A percentile compares a stretch with the other conserved stretches of the same genome.
Evolutionary conservation across 1,140 invertebrate genomes (phyloP).

Genomic region (Epicauta chinensis): DNA sequence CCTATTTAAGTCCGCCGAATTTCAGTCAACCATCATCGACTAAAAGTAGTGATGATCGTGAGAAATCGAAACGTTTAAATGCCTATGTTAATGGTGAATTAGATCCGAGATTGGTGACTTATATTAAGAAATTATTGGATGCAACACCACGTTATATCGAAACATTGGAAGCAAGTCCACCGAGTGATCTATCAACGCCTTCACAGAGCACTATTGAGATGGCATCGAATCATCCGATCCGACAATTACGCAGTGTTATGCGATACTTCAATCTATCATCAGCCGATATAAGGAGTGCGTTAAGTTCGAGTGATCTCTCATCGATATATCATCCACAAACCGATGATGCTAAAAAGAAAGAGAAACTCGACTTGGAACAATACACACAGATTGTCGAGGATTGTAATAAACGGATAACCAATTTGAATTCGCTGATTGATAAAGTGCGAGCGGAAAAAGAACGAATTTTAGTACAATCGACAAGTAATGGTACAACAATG

Average conservation of each 20-base stretch:
- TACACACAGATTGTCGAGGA: conserved; percentile 47
- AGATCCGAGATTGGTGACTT: conserved; percentile 40
- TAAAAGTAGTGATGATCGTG: conserved; percentile 3
- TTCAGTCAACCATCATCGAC: conserved; percentile 35
- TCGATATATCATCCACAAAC: not conserved
- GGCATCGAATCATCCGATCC: conserved; percentile 29
- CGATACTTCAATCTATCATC: conserved; percentile 25
- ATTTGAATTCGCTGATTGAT: conserved; percentile 49
- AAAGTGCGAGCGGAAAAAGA: conserved; percentile 50
- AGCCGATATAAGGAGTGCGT: conserved; percentile 13
- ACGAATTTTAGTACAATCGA: conserved; percentile 29
- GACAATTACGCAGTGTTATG: conserved; percentile 21
- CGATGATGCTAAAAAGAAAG: conserved; percentile 16
- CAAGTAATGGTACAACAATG: not conserved
- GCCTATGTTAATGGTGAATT: not conserved
- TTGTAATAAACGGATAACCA: conserved; percentile 48
- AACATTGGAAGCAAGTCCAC: conserved; percentile 45
- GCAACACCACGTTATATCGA: conserved; percentile 47
- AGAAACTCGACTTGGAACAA: conserved; percentile 5
- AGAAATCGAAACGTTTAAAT: not conserved
- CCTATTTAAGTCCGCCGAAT: conserved; percentile 37
- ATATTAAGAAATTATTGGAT: conserved; percentile 46
- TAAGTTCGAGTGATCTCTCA: not conserved
- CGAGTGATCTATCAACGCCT: conserved; percentile 48
- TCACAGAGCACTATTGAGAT: conserved; percentile 44